Base-by-base conservation (phyloP, 92 coral and sea anemone species). In the Isaurus tuberculatus region DNA sequence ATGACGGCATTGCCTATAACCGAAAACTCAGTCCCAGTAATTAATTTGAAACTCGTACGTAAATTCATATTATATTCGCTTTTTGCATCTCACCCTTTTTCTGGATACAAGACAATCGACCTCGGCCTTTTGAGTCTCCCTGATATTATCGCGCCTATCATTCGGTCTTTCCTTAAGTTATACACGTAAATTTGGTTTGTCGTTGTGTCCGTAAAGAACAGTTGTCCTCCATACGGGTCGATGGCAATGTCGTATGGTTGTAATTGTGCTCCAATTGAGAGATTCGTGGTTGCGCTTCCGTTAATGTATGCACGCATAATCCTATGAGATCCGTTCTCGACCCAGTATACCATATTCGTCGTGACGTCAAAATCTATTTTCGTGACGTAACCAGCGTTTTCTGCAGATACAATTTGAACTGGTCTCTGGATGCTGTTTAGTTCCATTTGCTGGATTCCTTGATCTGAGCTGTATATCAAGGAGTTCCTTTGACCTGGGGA, bases 111-210 rank as follows among this genome's bases (percentile, higher is more conserved):
- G 48, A 17, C 70, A 57, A 77, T 77, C 6, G 82, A 77, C 23
- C 43, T 77, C 8, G 70, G 82, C 27, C 49, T 77, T 43, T 58
- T 77, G 0, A 77, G 31, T 22, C 16, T 10, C 14, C 70, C 82
- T 14, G 55, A 65, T 6, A 77, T 67, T 0, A 77, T 29, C 20
- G 37, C 67, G 22, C 82, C 82, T 29, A 77, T 58, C 70, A 58
- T 77, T 58, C 37, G 34, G 23, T 77, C 55, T n/a, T 36, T 26
- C 30, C 70, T 49, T 2, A 77, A 36, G 17, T 46, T 33, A 23
- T 77, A 77, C 70, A 60, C 82, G 68, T 77, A 77, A 32, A 77
- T 77, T 29, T 77, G 60, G 31, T 77, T 77, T 4, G 49, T 77
- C 15, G 70, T 14, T 31, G 69, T 60, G 20, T 77, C 82, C 13